Base-by-base conservation (phyloP, 37 sponge, comb jelly and placozoan species). In the Dysidea cf. avara region DNA sequence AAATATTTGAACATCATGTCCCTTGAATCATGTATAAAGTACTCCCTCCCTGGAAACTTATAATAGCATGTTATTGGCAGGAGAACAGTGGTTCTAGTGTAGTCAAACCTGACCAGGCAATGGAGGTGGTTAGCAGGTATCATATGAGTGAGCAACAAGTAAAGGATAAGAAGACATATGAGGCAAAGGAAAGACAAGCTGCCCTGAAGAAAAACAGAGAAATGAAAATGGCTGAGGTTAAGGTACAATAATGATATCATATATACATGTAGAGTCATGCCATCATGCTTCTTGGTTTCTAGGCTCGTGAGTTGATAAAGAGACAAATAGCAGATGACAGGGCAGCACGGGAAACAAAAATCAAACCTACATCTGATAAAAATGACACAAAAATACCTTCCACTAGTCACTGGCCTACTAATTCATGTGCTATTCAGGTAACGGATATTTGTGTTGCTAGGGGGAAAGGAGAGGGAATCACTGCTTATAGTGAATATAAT, bases 111-210 rank as follows among this genome's bases (percentile, higher is more conserved):
- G n/a, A n/a, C n/a, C n/a, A n/a, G n/a, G n/a, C n/a, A n/a, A n/a
- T n/a, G n/a, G n/a, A n/a, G n/a, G n/a, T n/a, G 2, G 39, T 39
- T 29, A 24, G 37, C 53, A 61, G 84, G 72, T 83, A 62, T 35
- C 56, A 61, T 33, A n/a, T 76, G 70, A 29, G 57, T 11, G 77
- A 61, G 52, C 65, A 52, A 17, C 64, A 70, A 22, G 39, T 20
- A 18, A 53, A 52, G 17, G 78, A 68, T 16, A 83, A 83, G 72
- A 64, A 83, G 47, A 36, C 56, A 30, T 83, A 52, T 61, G 64
- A 36, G 46, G 71, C 70, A 24, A 83, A 77, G 57, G 77, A 70
- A 71, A 76, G 84, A 25, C 65, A 76, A 20, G 84, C 76, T 26
- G 72, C 46, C 9, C 55, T 83, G 49, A 69, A 31, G 78, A 83